phyloP scores from a whole-genome alignment of 2,797 vertebrate species.

The Odontamblyopus lacepedii region DNA sequence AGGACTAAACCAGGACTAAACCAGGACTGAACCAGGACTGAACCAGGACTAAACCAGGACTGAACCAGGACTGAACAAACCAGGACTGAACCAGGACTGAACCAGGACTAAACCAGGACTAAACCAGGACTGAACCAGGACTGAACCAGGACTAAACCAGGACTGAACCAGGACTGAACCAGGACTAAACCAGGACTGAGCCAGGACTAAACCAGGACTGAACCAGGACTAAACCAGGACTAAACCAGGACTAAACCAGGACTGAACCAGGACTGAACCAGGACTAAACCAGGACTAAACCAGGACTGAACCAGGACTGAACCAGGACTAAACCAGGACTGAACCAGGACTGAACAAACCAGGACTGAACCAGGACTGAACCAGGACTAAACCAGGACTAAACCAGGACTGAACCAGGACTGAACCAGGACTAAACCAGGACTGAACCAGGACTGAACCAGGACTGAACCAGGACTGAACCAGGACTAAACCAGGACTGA shows the following conservation, averaged over 20 bases:
- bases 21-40: neutral
- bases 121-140: neutral
- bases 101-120: neutral
- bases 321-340: neutral
- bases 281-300: slow-evolving; percentile 1
- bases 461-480: too few relatives aligned
- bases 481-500: too few relatives aligned
- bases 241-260: neutral
- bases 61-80: neutral
- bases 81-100: neutral
- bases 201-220: neutral
- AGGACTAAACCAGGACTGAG: neutral
- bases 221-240: neutral
- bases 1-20: neutral
- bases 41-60: neutral
- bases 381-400: neutral
- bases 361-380: neutral
- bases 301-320: neutral
- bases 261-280: neutral
- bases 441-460: too few relatives aligned
- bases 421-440: too few relatives aligned
- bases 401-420: too few relatives aligned
- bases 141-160: neutral
- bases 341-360: neutral
- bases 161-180: neutral